Conservation (phyloP, 2,888 invertebrate genomes). For the Melanotus villosus region DNA sequence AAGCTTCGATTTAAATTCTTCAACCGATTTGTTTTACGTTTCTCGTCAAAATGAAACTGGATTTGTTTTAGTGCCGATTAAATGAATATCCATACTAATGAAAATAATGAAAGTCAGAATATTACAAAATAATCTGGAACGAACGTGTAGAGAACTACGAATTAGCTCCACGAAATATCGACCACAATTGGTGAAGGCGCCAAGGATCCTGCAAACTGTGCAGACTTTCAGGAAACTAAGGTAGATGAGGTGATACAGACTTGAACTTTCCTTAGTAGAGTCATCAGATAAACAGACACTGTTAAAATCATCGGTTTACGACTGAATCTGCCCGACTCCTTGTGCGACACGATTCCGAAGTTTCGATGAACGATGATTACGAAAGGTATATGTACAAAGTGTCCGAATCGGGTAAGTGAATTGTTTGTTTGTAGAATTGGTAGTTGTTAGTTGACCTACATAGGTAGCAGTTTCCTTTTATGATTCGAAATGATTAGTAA, state of each 20-base stretch:
- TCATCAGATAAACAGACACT: slow-evolving; percentile 56
- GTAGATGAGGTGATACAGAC: slow-evolving; percentile 61
- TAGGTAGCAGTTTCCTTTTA: too few relatives aligned
- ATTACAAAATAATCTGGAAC: background rate
- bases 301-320: slow-evolving; percentile 39
- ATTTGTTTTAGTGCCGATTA: too few relatives aligned
- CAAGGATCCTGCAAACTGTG: slow-evolving; percentile 61
- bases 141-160: background rate
- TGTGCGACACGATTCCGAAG: background rate
- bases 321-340: slow-evolving; percentile 1
- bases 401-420: background rate
- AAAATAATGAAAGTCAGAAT: background rate
- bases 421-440: too few relatives aligned
- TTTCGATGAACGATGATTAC: slow-evolving; percentile 24
- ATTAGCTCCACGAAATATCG: slow-evolving; percentile 44
- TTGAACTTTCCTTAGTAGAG: slow-evolving; percentile 57
- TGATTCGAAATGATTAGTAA: too few relatives aligned
- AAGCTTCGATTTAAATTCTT: too few relatives aligned
- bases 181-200: slow-evolving; percentile 58
- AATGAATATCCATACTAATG: too few relatives aligned
- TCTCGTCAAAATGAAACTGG: too few relatives aligned
- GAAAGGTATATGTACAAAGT: background rate
- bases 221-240: slow-evolving; percentile 61
- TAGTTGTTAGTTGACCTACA: slow-evolving; percentile 12
- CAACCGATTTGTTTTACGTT: too few relatives aligned